Base-by-base conservation (phyloP, 2,113 vertebrate species). In the Python bivittatus region DNA sequence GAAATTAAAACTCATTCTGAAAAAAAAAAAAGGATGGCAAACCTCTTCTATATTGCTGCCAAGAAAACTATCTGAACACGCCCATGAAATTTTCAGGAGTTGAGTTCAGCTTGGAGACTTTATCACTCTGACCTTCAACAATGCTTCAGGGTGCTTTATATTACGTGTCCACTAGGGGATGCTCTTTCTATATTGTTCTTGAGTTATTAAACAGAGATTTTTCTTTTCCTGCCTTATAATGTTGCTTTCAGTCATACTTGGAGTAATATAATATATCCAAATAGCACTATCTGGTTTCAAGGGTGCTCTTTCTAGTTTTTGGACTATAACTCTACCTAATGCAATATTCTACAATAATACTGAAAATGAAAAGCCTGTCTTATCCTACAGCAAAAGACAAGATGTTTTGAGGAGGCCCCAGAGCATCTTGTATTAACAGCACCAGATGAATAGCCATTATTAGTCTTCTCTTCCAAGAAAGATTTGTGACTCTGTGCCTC, bases 111-210 rank as follows among this genome's bases (percentile, higher is more conserved):
- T 42, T 22, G 72, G 33, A 79, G 33, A 42, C 33, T 79, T 79
- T 6, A 38, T 72, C n/a, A 10, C 2, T 54, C 2, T 23, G 20
- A 12, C 1, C 13, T 33, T 27, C 33, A 33, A 61, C 12, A 61
- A 23, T 3, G 10, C 0, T 90, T 33, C 84, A n/a, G 29, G 38
- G 3, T 87, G 88, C 2, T 1, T 83, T 85, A 84, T 57, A 29
- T 60, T 33, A 27, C 44, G 15, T 7, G 12, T 10, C 93, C 93
- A 85, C 86, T 72, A 91, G 93, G 60, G 72, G 92, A 56, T 84
- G 90, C 92, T 91, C 33, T 29, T 57, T 61, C 44, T 89, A 64
- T 89, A 92, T 29, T 6, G 4, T 42, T 85, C 48, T 27, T 23
- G 72, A 64, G 48, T 61, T 64, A 84, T 84, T 61, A 84, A 88